These are phyloP conservation scores for Cryptus viduatorius DNA, from an alignment of 2,888 invertebrate genomes.

Conservation along the genomic window DNA sequence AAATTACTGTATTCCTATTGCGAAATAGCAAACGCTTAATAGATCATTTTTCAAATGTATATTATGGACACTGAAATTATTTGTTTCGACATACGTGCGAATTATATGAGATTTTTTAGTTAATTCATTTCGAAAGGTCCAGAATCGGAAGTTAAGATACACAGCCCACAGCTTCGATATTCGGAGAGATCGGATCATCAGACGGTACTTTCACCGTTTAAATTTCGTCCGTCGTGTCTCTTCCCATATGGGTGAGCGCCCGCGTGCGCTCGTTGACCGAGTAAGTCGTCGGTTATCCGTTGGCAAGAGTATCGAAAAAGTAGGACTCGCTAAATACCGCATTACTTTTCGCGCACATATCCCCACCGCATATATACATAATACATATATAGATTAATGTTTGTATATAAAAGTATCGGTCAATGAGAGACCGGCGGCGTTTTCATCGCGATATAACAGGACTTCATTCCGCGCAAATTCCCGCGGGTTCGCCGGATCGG, in stretches of 20 bases:
- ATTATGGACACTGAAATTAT: not conserved
- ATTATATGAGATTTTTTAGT: not conserved
- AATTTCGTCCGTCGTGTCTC: constrained; percentile 71
- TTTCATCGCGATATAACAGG: constrained; percentile 57
- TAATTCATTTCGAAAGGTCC: constrained; percentile 1
- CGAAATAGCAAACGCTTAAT: too few species aligned
- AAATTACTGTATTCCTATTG: too few species aligned
- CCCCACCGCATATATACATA: constrained; percentile 18
- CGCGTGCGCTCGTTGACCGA: constrained; percentile 49
- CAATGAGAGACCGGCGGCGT: constrained; percentile 35
- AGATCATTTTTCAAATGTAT: too few species aligned
- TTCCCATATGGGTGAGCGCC: constrained; percentile 48
- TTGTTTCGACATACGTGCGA: not conserved
- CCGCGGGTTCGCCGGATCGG: not conserved
- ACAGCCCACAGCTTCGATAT: constrained; percentile 55
- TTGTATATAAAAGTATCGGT: constrained; percentile 8
- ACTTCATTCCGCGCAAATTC: constrained; percentile 56
- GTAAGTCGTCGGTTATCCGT: constrained; percentile 22
- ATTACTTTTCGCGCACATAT: constrained; percentile 47
- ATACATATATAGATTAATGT: not conserved
- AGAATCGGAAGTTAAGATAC: constrained; percentile 29
- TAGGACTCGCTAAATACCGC: constrained; percentile 64
- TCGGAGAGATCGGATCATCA: constrained; percentile 69
- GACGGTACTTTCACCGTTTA: constrained; percentile 81
- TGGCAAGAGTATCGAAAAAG: constrained; percentile 53